A percentile compares a stretch with the other conserved stretches of the same genome.
phyloP scores from a whole-genome alignment of 2,113 vertebrate genomes.

The Petromus typicus region DNA sequence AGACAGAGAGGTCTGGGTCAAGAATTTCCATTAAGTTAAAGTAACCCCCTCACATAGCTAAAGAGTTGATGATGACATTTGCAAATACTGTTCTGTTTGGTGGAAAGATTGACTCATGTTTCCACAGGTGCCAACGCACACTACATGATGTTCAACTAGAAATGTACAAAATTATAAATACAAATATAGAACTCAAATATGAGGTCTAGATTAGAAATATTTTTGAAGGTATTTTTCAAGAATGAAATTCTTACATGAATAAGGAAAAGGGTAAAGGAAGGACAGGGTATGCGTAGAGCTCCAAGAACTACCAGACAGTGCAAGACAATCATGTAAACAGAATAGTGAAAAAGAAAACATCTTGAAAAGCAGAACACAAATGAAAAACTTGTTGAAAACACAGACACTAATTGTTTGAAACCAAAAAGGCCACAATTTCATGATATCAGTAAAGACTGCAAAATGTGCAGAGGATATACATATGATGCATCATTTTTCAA shows the following conservation, averaged over 20 bases:
- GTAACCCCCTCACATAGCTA: background rate
- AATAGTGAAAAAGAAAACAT: background rate
- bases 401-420: background rate
- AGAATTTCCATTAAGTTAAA: background rate
- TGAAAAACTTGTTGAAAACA: background rate
- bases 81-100: background rate
- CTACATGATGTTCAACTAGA: too few species aligned
- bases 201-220: background rate
- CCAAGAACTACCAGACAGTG: background rate
- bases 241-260: background rate
- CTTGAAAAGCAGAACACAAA: background rate
- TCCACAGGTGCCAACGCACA: too few species aligned
- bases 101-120: background rate
- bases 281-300: background rate
- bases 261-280: background rate
- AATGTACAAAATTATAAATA: constrained; percentile 2
- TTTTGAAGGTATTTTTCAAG: background rate
- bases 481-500: background rate
- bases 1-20: background rate
- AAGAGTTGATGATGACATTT: background rate
- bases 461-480: background rate
- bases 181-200: background rate
- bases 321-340: background rate
- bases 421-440: background rate
- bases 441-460: background rate